phyloP scores from a whole-genome alignment of 2,797 vertebrate genomes.

The Sardinella longiceps region DNA sequence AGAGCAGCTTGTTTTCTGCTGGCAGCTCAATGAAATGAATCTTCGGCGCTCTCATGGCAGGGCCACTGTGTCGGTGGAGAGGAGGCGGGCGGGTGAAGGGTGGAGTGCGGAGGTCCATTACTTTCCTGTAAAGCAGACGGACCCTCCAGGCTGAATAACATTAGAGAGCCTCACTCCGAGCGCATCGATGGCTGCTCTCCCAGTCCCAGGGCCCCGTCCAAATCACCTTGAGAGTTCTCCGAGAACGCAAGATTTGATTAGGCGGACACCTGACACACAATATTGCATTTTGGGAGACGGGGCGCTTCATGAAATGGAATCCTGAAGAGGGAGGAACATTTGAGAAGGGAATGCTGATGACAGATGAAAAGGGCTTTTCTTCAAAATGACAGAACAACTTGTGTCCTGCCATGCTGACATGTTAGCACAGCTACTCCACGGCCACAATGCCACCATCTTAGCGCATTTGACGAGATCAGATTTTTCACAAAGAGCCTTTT shows the following conservation, averaged over 20 bases:
- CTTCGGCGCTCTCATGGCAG: constrained; percentile 58
- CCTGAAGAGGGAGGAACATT: constrained; percentile 6
- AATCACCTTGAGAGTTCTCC: constrained; percentile 8
- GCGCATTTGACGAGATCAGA: not conserved
- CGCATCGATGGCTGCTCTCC: constrained; percentile 9
- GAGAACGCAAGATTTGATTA: constrained; percentile 19
- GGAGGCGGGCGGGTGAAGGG: not conserved
- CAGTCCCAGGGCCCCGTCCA: not conserved
- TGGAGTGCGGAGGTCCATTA: constrained; percentile 63
- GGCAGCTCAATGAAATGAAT: constrained; percentile 63
- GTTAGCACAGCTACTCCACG: not conserved
- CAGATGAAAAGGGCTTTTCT: constrained; percentile 5
- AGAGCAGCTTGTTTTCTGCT: constrained; percentile 71
- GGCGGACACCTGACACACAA: constrained; percentile 22
- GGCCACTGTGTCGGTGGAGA: constrained; percentile 61
- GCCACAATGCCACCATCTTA: not conserved
- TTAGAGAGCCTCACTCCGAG: constrained; percentile 59
- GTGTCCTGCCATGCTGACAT: not conserved
- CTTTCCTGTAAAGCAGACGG: constrained; percentile 68
- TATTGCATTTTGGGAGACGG: constrained; percentile 5
- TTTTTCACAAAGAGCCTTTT: not conserved
- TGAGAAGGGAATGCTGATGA: constrained; percentile 17
- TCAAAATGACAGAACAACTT: not conserved
- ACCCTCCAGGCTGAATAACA: constrained; percentile 65
- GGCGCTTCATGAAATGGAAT: constrained; percentile 10